These are phyloP conservation scores for Apamea crenata DNA, from an alignment of 2,888 invertebrate genomes.

Conservation along the genomic window DNA sequence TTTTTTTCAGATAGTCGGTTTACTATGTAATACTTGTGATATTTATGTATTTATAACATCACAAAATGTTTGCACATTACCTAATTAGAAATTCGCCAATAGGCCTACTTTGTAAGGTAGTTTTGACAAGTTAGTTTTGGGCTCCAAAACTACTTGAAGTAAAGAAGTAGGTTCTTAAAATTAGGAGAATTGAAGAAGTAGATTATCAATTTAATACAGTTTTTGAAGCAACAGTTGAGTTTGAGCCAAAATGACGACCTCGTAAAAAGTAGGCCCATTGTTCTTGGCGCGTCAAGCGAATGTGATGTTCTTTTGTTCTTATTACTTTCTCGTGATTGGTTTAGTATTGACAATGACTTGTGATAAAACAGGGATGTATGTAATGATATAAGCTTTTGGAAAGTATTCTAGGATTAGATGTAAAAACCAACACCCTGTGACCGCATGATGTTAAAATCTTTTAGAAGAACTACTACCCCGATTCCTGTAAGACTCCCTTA, in stretches of 20 bases:
- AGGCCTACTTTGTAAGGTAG: not conserved
- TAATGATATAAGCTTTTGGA: slow-evolving; percentile 35
- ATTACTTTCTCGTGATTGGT: slow-evolving; percentile 21
- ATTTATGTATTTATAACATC: slow-evolving; percentile 48
- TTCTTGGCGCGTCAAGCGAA: slow-evolving; percentile 1
- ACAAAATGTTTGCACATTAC: slow-evolving; percentile 24
- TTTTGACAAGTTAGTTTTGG: not conserved
- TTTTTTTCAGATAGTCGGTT: slow-evolving; percentile 23
- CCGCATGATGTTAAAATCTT: not conserved
- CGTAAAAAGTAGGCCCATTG: slow-evolving; percentile 19
- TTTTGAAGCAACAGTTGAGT: not conserved
- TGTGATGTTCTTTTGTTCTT: slow-evolving; percentile 13
- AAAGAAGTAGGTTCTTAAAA: not conserved
- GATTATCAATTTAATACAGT: not conserved
- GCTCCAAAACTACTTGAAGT: not conserved
- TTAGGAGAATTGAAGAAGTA: not conserved
- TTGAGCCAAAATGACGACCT: slow-evolving; percentile 1
- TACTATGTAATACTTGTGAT: slow-evolving; percentile 31
- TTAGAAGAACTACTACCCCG: not conserved
- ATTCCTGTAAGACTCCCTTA: slow-evolving; percentile 40
- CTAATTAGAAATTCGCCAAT: not conserved
- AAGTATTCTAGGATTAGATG: slow-evolving; percentile 34
- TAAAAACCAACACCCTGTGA: not conserved
- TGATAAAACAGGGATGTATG: slow-evolving; percentile 57
- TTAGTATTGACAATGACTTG: slow-evolving; percentile 45